Base-by-base conservation (phyloP, 2,113 vertebrate genomes). In the Clinocottus analis region DNA sequence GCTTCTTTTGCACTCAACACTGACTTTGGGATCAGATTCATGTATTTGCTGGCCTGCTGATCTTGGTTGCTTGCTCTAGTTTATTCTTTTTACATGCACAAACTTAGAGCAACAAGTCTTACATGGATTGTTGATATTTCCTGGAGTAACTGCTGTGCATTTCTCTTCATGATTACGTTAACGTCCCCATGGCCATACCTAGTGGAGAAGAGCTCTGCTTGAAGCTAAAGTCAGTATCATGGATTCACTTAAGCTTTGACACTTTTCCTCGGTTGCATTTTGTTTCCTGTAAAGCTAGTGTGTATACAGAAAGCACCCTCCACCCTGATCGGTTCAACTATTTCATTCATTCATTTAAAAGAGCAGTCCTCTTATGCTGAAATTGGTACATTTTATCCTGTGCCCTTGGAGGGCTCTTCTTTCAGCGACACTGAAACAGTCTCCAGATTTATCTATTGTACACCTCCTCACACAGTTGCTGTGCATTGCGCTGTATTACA, bases 1-100 rank as follows among this genome's bases (percentile, higher is more conserved):
- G 12, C 33, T 74, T 85, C 75, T 35, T 77, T 55, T 65, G 55
- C n/a, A 33, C 16, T 13, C 33, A 63, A 21, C 33, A 69, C 27
- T n/a, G n/a, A n/a, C n/a, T 58, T 53, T n/a, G 9, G 51, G 2
- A 61, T 33, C 51, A 60, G 33, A 23, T 41, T 45, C 3, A 35
- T 14, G 19, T 31, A 39, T 59, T 45, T 58, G 49, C 72, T 14
- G 14, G 21, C 21, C 17, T 29, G 41, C 53, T 2, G 5, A 19
- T 51, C 29, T 63, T 12, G 5, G 56, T 35, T 72, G 51, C 45
- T 58, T 77, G 0, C 56, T 60, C 19, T n/a, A 29, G 17, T 64
- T 47, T 29, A 31, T 13, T 68, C 4, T 45, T 59, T 45, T 25
- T 47, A 60, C 27, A 21, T 33, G 7, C 2, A 23, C 27, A 12